Conservation (phyloP, 2,113 vertebrate genomes). For the Plecturocebus donacophilus region DNA sequence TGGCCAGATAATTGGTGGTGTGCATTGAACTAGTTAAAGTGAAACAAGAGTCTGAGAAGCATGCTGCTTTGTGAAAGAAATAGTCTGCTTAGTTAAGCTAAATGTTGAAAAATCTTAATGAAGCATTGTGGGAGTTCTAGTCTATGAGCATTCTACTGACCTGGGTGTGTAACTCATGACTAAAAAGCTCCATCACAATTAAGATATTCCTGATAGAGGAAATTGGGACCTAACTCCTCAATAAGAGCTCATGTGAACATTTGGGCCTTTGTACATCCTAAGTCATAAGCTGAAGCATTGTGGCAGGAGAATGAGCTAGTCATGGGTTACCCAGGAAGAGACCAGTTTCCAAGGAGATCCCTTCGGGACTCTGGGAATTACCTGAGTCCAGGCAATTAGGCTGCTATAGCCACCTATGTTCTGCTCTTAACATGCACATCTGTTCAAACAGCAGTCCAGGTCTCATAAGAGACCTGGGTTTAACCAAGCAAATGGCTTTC, state of each 20-base stretch:
- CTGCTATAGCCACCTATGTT: background rate
- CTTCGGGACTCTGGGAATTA: background rate
- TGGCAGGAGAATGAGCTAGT: background rate
- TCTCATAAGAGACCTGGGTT: background rate
- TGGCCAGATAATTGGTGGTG: conserved; percentile 33
- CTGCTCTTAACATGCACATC: background rate
- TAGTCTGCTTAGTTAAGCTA: background rate
- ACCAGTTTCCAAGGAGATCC: background rate
- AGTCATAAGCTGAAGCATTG: background rate
- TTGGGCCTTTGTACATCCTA: background rate
- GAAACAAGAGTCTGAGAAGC: conserved; percentile 17
- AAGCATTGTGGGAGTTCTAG: background rate
- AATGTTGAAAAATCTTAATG: background rate
- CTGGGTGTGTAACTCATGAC: background rate
- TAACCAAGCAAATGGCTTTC: background rate
- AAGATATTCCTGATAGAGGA: background rate
- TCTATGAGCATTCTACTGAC: background rate
- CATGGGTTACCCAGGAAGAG: background rate
- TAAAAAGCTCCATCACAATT: background rate
- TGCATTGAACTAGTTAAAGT: background rate
- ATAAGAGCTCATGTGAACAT: background rate
- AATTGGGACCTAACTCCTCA: background rate
- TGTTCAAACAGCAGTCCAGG: background rate
- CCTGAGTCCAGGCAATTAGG: background rate
- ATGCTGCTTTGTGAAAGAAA: background rate